These are phyloP conservation scores for Micropterix aruncella DNA, from an alignment of 2,888 invertebrate genomes.

Conservation along the genomic window DNA sequence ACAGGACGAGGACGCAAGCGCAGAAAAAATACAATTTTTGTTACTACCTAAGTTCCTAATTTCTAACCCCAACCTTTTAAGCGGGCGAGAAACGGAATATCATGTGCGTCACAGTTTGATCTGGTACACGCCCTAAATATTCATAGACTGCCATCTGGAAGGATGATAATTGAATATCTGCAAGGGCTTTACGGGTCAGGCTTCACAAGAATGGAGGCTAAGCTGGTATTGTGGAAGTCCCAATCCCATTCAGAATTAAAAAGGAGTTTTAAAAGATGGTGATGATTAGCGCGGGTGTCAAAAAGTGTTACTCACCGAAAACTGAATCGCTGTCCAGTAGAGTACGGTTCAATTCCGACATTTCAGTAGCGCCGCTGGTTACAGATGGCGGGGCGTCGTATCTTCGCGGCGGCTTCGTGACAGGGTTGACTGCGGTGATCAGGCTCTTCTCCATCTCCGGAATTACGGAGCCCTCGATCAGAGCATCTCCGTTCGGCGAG, in stretches of 20 bases:
- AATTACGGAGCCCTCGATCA: slow-evolving; percentile 61
- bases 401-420: slow-evolving; percentile 68
- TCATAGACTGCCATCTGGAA: no score
- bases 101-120: no score
- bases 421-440: slow-evolving; percentile 72
- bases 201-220: no score
- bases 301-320: slow-evolving; percentile 58
- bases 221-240: neutral
- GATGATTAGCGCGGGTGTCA: slow-evolving; percentile 19
- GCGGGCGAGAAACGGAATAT: no score
- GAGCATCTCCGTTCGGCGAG: slow-evolving; percentile 48
- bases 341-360: slow-evolving; percentile 70
- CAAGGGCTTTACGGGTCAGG: no score
- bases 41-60: no score
- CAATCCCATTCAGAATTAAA: slow-evolving; percentile 5
- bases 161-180: no score
- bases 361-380: slow-evolving; percentile 62
- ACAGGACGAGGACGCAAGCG: no score
- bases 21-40: no score
- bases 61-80: no score
- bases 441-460: slow-evolving; percentile 77
- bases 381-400: slow-evolving; percentile 60
- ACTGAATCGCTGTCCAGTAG: slow-evolving; percentile 68
- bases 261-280: slow-evolving; percentile 12
- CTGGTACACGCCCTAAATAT: no score